Evolutionary conservation across 2,113 vertebrate species (phyloP).

Genomic region (Zosterops pallidus): DNA sequence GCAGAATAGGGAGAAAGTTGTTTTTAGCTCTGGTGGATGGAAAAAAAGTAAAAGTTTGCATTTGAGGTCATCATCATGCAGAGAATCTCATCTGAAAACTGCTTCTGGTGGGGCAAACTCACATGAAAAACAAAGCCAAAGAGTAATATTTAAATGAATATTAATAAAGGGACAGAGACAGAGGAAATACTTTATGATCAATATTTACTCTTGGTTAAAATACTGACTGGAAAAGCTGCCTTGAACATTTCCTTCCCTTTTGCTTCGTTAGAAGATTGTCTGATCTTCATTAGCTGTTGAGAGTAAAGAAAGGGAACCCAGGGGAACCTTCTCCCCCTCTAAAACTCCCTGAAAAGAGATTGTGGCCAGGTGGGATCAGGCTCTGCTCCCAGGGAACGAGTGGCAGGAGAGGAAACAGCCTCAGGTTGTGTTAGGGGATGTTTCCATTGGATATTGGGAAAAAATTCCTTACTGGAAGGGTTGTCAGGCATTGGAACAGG

Average conservation of each 20-base stretch:
- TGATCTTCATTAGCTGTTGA: not conserved
- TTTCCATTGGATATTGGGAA: not conserved
- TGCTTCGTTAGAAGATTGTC: not conserved
- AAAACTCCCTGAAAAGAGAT: not conserved
- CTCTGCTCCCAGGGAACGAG: not conserved
- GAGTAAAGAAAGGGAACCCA: not conserved
- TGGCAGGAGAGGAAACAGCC: not conserved
- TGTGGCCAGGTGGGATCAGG: not conserved
- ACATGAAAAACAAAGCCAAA: not conserved
- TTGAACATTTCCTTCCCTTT: not conserved
- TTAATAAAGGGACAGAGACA: not conserved
- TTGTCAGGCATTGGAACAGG: not conserved
- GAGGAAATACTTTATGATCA: not conserved
- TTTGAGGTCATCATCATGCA: not conserved
- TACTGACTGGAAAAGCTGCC: not conserved
- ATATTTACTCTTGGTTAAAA: not conserved
- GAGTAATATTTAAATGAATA: not conserved
- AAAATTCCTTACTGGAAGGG: not conserved
- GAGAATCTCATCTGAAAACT: not conserved
- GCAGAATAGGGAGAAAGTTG: not conserved
- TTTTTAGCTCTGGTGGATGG: not conserved
- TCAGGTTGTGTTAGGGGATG: not conserved
- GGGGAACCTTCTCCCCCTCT: too few relatives aligned
- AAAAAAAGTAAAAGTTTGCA: not conserved
- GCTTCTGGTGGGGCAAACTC: not conserved